phyloP scores from a whole-genome alignment of 2,113 vertebrate species.

The Eublepharis macularius region DNA sequence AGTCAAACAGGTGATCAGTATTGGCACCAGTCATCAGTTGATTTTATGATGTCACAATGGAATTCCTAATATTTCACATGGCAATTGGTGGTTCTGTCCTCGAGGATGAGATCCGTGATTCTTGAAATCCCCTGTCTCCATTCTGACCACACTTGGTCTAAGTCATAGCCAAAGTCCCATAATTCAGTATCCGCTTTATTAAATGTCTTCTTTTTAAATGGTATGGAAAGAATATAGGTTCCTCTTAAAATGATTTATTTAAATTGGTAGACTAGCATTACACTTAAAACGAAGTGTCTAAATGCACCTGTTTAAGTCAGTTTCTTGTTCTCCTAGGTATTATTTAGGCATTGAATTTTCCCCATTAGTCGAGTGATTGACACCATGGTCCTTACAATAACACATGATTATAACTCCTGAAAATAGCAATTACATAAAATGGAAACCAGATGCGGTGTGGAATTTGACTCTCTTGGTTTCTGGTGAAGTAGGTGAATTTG shows the following conservation, averaged over 20 bases:
- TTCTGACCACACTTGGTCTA: background rate
- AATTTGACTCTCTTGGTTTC: constrained; percentile 84
- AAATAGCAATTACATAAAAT: constrained; percentile 90
- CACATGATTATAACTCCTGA: constrained; percentile 90
- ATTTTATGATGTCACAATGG: background rate
- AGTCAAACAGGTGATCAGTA: background rate
- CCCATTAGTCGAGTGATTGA: constrained; percentile 88
- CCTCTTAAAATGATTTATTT: constrained; percentile 83
- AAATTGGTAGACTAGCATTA: constrained; percentile 79
- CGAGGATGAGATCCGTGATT: background rate
- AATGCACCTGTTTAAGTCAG: constrained; percentile 83
- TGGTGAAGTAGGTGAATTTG: constrained; percentile 87
- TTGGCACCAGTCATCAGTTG: background rate
- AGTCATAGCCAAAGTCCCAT: constrained; percentile 6
- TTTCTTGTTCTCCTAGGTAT: constrained; percentile 84
- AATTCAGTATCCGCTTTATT: constrained; percentile 47
- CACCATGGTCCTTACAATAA: constrained; percentile 90
- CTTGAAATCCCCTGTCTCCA: background rate
- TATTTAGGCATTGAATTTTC: constrained; percentile 80
- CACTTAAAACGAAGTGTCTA: constrained; percentile 77
- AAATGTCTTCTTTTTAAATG: constrained; percentile 63
- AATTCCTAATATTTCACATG: background rate
- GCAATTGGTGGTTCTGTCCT: background rate
- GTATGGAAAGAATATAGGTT: constrained; percentile 74
- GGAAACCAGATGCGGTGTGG: constrained; percentile 87